Percentiles rank a stretch among this genome's conserved stretches.
phyloP scores from a whole-genome alignment of 2,113 vertebrate genomes.

The Calonectris borealis region DNA sequence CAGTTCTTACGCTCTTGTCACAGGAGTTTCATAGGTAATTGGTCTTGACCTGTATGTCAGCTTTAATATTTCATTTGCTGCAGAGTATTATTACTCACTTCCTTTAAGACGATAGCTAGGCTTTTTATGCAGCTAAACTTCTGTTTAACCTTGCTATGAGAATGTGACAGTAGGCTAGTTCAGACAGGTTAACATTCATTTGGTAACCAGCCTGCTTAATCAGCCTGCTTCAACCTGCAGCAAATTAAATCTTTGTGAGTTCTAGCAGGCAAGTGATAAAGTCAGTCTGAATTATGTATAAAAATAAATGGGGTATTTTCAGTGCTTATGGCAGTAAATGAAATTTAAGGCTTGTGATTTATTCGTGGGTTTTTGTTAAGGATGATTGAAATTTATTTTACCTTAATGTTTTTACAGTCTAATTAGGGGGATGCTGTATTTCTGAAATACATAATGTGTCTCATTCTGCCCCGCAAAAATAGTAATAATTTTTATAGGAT shows the following conservation, averaged over 20 bases:
- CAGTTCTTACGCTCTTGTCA: constrained; percentile 55
- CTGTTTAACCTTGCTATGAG: constrained; percentile 79
- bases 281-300: constrained; percentile 62
- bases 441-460: neutral
- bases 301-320: constrained; percentile 68
- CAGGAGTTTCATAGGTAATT: constrained; percentile 70
- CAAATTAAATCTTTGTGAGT: constrained; percentile 76
- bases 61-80: constrained; percentile 69
- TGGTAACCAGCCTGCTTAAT: constrained; percentile 78
- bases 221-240: constrained; percentile 78
- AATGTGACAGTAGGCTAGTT: constrained; percentile 79
- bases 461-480: neutral
- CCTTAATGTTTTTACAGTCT: neutral
- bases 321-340: constrained; percentile 51
- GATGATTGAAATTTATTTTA: neutral
- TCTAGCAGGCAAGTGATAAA: constrained; percentile 67
- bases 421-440: neutral
- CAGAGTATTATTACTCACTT: constrained; percentile 71
- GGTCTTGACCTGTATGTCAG: constrained; percentile 65
- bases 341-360: constrained; percentile 49
- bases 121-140: constrained; percentile 73
- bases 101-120: constrained; percentile 58
- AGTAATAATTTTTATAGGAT: neutral
- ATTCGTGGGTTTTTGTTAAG: constrained; percentile 36
- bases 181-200: constrained; percentile 75